Conservation (phyloP, 1,140 invertebrate species). For the Brachionus calyciflorus region DNA sequence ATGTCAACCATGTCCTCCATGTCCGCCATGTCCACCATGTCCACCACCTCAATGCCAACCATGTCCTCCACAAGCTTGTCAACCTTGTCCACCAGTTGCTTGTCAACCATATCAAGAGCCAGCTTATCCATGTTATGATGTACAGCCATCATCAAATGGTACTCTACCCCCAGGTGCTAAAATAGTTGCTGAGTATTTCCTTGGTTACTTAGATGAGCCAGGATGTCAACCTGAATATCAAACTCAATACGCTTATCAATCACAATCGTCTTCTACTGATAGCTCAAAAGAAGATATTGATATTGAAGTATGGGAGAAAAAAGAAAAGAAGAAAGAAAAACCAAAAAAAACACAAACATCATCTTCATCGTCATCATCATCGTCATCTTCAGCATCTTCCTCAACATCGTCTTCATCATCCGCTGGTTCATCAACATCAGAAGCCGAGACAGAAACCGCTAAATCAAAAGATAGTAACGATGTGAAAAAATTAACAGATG, state of each 20-base stretch:
- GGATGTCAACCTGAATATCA: conserved; percentile 23
- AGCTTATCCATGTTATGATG: conserved; percentile 2
- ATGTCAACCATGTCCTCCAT: background rate
- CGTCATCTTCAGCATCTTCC: background rate
- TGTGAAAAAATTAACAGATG: conserved; percentile 39
- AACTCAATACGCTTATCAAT: conserved; percentile 22
- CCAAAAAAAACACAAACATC: background rate
- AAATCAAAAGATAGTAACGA: background rate
- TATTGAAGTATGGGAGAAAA: conserved; percentile 45
- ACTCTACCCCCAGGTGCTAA: conserved; percentile 44
- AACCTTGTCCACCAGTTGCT: background rate
- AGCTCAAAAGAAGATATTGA: conserved; percentile 44
- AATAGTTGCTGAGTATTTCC: conserved; percentile 44
- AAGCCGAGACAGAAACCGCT: background rate
- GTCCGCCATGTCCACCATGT: background rate
- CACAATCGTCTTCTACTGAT: background rate
- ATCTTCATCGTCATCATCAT: background rate
- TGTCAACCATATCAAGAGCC: background rate
- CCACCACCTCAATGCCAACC: background rate
- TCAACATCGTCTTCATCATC: background rate
- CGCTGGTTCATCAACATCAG: background rate
- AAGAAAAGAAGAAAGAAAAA: conserved; percentile 33
- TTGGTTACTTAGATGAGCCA: conserved; percentile 36
- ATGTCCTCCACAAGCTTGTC: background rate
- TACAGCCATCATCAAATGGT: background rate